These are phyloP conservation scores for Diplazon laetatorius DNA, from an alignment of 2,888 invertebrate genomes.

Conservation along the genomic window DNA sequence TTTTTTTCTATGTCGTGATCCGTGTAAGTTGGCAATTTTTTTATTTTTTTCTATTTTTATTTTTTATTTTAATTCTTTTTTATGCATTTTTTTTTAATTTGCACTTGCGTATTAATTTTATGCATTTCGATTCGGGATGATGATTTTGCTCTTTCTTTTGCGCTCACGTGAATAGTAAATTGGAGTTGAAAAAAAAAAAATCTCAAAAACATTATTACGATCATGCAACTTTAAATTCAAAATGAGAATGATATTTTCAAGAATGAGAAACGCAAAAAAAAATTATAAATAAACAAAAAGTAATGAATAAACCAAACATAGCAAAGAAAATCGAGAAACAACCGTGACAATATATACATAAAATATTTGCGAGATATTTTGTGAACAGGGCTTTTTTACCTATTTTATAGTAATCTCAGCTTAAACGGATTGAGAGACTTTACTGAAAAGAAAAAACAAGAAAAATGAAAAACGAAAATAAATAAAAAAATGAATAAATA, in stretches of 20 bases:
- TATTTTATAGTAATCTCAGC: conserved; percentile 78
- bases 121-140: conserved; percentile 39
- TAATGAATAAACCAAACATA: too few relatives aligned
- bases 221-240: conserved; percentile 46
- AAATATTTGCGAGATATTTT: conserved; percentile 76
- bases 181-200: too few relatives aligned
- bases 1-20: conserved; percentile 35
- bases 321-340: conserved; percentile 68
- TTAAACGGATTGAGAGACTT: conserved; percentile 72
- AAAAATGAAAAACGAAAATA: conserved; percentile 54
- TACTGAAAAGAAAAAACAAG: conserved; percentile 58
- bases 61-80: too few relatives aligned
- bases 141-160: conserved; percentile 24
- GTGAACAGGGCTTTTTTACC: conserved; percentile 78
- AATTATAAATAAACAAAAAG: conserved; percentile 37
- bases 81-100: conserved; percentile 9
- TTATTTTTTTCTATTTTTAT: too few relatives aligned
- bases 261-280: conserved; percentile 18
- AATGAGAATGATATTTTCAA: conserved; percentile 32
- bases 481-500: conserved; percentile 50
- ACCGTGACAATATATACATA: conserved; percentile 77
- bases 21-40: conserved; percentile 56
- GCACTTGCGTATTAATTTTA: conserved; percentile 36
- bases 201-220: conserved; percentile 34
- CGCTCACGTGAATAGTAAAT: conserved; percentile 5